phyloP scores from a whole-genome alignment of 2,113 vertebrate species.

The Microcebus lehilahytsara region DNA sequence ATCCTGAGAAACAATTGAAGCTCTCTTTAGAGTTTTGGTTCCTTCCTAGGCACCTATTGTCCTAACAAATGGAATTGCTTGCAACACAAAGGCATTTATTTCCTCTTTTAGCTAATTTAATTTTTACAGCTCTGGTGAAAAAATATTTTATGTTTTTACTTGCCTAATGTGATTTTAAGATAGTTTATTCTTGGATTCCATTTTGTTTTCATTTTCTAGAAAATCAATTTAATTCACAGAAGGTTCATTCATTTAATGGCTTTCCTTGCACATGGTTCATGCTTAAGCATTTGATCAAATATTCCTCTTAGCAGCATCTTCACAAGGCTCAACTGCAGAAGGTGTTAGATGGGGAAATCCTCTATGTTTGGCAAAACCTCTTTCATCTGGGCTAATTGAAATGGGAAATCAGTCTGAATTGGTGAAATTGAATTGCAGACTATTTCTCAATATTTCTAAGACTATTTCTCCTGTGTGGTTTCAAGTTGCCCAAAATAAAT shows the following conservation, averaged over 20 bases:
- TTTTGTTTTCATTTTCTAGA: conserved; percentile 73
- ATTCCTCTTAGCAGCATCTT: conserved; percentile 40
- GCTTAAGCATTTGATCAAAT: conserved; percentile 56
- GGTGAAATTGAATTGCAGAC: conserved; percentile 2
- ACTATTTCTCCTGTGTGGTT: background rate
- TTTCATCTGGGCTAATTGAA: background rate
- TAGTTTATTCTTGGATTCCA: conserved; percentile 66
- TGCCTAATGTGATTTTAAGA: conserved; percentile 61
- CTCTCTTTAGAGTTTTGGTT: conserved; percentile 26
- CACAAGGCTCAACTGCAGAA: background rate
- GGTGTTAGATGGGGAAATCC: conserved; percentile 2
- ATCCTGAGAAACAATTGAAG: background rate
- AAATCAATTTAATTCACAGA: conserved; percentile 65
- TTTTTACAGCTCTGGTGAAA: conserved; percentile 63
- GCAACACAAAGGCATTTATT: conserved; percentile 59
- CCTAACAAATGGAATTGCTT: conserved; percentile 51
- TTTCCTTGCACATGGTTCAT: background rate
- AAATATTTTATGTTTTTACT: conserved; percentile 62
- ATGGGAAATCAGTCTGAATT: background rate
- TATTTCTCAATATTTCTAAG: background rate
- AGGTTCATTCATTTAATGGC: conserved; percentile 47
- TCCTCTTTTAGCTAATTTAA: conserved; percentile 67
- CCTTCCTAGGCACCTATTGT: conserved; percentile 45
- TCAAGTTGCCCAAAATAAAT: conserved; percentile 11
- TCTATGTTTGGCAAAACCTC: background rate